Evolutionary conservation across 2,888 invertebrate genomes (phyloP).

Genomic region (Idaea biselata): DNA sequence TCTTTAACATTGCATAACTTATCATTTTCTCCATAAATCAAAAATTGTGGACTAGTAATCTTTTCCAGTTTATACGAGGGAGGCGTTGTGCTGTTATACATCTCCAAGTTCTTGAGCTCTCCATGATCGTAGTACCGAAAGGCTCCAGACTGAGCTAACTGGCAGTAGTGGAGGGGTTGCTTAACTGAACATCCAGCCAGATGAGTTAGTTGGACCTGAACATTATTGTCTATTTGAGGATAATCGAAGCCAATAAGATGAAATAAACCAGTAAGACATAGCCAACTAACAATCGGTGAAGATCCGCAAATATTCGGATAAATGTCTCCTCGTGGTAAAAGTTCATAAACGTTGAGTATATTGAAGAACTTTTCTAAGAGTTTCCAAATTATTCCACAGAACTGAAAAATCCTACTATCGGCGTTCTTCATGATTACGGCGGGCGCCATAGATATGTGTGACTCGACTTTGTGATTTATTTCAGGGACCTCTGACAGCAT

Average conservation of each 20-base stretch:
- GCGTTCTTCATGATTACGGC: slow-evolving; percentile 78
- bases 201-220: slow-evolving; percentile 28
- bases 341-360: slow-evolving; percentile 7
- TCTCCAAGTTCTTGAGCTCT: slow-evolving; percentile 22
- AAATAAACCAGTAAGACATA: slow-evolving; percentile 31
- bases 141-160: slow-evolving; percentile 28
- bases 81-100: slow-evolving; percentile 24
- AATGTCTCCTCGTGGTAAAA: slow-evolving; percentile 14
- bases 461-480: slow-evolving; percentile 81
- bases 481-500: slow-evolving; percentile 80
- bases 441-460: slow-evolving; percentile 82
- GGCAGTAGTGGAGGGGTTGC: slow-evolving; percentile 52
- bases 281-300: not conserved
- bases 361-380: not conserved
- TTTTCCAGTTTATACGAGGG: slow-evolving; percentile 11
- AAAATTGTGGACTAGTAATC: slow-evolving; percentile 30
- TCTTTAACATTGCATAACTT: slow-evolving; percentile 30
- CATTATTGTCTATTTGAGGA: slow-evolving; percentile 26
- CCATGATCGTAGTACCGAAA: slow-evolving; percentile 41
- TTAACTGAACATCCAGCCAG: slow-evolving; percentile 65
- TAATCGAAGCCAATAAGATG: slow-evolving; percentile 33
- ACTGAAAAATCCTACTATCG: slow-evolving; percentile 30
- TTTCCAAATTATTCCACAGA: slow-evolving; percentile 2
- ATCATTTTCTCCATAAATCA: slow-evolving; percentile 36
- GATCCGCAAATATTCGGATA: slow-evolving; percentile 11